Evolutionary conservation across 1,140 invertebrate genomes (phyloP).

Genomic region (Trichomalopsis sarcophagae): DNA sequence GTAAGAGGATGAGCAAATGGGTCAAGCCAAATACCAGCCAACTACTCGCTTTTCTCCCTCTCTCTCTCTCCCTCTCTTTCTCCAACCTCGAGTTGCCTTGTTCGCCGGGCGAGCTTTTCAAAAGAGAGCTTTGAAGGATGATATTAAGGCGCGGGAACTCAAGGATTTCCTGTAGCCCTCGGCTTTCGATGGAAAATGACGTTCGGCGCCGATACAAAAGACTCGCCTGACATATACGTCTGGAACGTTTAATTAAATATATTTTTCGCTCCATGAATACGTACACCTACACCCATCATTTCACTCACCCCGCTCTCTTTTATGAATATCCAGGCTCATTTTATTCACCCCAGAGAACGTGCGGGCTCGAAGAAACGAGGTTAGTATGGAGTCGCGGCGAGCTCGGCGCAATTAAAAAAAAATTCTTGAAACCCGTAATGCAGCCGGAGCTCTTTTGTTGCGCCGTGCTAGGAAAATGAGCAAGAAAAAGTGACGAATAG

Average conservation of each 20-base stretch:
- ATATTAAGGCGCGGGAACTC: constrained; percentile 56
- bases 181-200: not conserved
- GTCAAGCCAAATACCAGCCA: constrained; percentile 44
- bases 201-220: not conserved
- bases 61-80: not conserved
- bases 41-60: not conserved
- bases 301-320: not conserved
- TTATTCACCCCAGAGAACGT: not conserved
- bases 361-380: constrained; percentile 7
- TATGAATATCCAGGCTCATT: not conserved
- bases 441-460: constrained; percentile 20
- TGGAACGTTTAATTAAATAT: constrained; percentile 10
- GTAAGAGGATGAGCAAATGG: constrained; percentile 54
- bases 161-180: constrained; percentile 6
- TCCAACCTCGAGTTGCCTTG: not conserved
- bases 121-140: constrained; percentile 50
- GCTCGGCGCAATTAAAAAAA: constrained; percentile 33
- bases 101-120: constrained; percentile 18
- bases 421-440: not conserved
- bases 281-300: not conserved
- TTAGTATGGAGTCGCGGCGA: not conserved
- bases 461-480: not conserved
- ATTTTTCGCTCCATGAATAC: not conserved
- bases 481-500: constrained; percentile 1
- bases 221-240: not conserved